These are phyloP conservation scores for Scaptomyza polygonia DNA, from an alignment of 2,888 invertebrate genomes.

Conservation along the genomic window DNA sequence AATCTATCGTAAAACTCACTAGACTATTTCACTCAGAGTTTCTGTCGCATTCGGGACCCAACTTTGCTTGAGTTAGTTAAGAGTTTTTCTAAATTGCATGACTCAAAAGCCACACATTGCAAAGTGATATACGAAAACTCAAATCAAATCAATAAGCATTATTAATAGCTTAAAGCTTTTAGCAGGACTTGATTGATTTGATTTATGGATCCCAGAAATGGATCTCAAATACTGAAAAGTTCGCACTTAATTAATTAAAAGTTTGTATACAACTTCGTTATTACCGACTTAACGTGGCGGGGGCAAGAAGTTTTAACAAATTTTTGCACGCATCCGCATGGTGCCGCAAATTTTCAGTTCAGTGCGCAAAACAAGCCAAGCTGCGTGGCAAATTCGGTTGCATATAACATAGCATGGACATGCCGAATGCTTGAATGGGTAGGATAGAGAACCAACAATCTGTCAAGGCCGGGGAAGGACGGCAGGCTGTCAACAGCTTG, in stretches of 20 bases:
- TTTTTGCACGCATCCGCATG: constrained; percentile 42
- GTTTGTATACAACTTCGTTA: constrained; percentile 34
- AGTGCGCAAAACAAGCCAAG: constrained; percentile 34
- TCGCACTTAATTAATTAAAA: constrained; percentile 70
- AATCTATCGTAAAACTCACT: constrained; percentile 22
- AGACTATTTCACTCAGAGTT: constrained; percentile 13
- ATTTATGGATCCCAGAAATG: constrained; percentile 26
- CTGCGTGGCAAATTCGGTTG: constrained; percentile 46
- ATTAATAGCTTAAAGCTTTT: constrained; percentile 3
- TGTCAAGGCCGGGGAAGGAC: too few relatives aligned
- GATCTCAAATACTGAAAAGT: constrained; percentile 6
- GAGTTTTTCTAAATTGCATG: not conserved
- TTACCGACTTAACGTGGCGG: not conserved
- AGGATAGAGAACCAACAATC: not conserved
- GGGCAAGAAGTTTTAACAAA: constrained; percentile 29
- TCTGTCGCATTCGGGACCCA: not conserved
- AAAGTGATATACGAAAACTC: not conserved
- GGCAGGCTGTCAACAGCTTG: constrained; percentile 60
- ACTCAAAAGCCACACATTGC: not conserved
- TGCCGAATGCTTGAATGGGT: not conserved
- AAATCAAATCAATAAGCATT: constrained; percentile 11
- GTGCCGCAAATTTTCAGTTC: constrained; percentile 29
- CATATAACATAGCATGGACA: constrained; percentile 32
- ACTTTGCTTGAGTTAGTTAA: not conserved
- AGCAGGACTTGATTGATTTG: constrained; percentile 35